Evolutionary conservation across 2,888 invertebrate species (phyloP).

Genomic region (Patella pellucida): DNA sequence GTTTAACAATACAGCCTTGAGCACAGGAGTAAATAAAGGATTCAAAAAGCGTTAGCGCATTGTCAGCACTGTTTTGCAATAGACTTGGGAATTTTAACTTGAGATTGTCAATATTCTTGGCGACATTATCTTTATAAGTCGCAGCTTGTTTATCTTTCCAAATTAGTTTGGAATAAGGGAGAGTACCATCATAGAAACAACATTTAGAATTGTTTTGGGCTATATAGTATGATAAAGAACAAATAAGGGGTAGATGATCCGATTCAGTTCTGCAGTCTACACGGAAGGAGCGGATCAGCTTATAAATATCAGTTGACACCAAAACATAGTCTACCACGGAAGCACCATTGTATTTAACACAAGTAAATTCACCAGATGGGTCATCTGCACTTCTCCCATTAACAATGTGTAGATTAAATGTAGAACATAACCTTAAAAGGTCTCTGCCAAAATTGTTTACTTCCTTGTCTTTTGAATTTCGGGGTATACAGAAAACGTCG

Average conservation of each 20-base stretch:
- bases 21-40: too few relatives aligned
- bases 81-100: too few relatives aligned
- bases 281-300: not conserved
- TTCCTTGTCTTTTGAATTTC: not conserved
- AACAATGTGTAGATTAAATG: slow-evolving; percentile 8
- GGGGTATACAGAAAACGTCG: not conserved
- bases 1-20: too few relatives aligned
- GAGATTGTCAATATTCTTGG: too few relatives aligned
- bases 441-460: slow-evolving; percentile 1
- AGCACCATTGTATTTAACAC: not conserved
- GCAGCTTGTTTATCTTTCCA: too few relatives aligned
- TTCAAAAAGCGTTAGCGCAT: too few relatives aligned
- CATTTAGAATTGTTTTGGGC: too few relatives aligned
- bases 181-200: too few relatives aligned
- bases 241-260: not conserved
- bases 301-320: not conserved
- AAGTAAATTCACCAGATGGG: not conserved
- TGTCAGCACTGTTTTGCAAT: too few relatives aligned
- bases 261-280: not conserved
- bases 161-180: too few relatives aligned
- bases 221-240: too few relatives aligned
- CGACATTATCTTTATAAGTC: too few relatives aligned
- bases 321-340: not conserved
- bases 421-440: not conserved
- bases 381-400: not conserved